Conservation (phyloP, 2,888 invertebrate species). For the Acleris emargana region DNA sequence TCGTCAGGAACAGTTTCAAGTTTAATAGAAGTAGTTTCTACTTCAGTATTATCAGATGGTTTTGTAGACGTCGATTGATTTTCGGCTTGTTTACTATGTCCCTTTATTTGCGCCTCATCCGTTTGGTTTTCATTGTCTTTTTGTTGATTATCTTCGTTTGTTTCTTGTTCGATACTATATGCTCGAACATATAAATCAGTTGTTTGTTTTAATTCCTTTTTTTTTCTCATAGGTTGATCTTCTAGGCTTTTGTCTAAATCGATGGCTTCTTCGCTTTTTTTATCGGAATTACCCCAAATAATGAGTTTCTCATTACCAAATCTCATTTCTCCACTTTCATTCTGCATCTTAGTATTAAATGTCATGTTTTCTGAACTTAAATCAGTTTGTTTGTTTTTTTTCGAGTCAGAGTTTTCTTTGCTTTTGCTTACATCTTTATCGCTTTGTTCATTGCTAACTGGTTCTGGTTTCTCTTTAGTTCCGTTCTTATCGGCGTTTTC, state of each 20-base stretch:
- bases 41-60: too few relatives aligned
- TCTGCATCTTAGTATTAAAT: background rate
- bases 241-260: background rate
- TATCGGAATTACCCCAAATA: background rate
- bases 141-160: background rate
- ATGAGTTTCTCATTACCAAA: conserved; percentile 9
- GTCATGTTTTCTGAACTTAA: conserved; percentile 3
- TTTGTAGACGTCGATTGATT: background rate
- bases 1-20: too few relatives aligned
- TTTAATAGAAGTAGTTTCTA: too few relatives aligned
- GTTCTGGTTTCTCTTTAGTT: background rate
- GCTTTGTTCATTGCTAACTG: background rate
- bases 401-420: background rate
- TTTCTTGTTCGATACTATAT: too few relatives aligned
- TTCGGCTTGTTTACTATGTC: background rate
- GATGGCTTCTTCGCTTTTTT: background rate
- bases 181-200: too few relatives aligned
- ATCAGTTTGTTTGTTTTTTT: background rate
- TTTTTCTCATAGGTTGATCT: too few relatives aligned
- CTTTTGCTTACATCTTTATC: background rate
- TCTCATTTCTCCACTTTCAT: background rate
- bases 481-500: background rate
- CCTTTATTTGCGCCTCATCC: too few relatives aligned
- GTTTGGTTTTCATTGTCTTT: background rate
- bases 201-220: too few relatives aligned